Evolutionary conservation across 2,888 invertebrate genomes (phyloP).

Genomic region (Patella caerulea): DNA sequence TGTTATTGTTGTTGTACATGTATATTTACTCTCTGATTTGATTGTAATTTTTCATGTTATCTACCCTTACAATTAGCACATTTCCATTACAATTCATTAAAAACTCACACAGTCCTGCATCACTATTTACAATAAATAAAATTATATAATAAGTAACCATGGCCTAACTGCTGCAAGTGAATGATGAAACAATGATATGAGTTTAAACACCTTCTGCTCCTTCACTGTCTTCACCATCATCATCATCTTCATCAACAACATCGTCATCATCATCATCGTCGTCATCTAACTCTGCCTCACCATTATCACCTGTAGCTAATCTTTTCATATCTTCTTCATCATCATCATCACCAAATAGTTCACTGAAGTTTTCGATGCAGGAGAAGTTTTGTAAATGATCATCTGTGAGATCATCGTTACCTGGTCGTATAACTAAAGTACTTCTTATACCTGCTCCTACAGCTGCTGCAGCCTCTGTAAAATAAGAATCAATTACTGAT

Average conservation of each 20-base stretch:
- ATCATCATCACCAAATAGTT: conserved; percentile 61
- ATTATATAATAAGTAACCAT: background rate
- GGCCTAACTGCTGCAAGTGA: conserved; percentile 8
- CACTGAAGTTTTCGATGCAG: conserved; percentile 62
- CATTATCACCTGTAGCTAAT: conserved; percentile 46
- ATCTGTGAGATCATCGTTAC: conserved; percentile 81
- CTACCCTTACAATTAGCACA: too few species aligned
- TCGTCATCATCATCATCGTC: conserved; percentile 48
- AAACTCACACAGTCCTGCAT: too few species aligned
- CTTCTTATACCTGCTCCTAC: conserved; percentile 80
- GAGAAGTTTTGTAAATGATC: conserved; percentile 72
- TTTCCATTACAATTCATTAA: too few species aligned
- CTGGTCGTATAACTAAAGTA: conserved; percentile 83
- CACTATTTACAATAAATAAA: conserved; percentile 7
- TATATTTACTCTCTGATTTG: too few species aligned
- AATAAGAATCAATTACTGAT: conserved; percentile 25
- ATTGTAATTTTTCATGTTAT: too few species aligned
- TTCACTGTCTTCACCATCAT: conserved; percentile 48
- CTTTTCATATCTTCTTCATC: conserved; percentile 55
- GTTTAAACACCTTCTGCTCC: conserved; percentile 76
- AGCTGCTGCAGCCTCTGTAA: conserved; percentile 88
- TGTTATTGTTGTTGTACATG: too few species aligned
- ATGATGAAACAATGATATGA: conserved; percentile 33
- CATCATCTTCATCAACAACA: conserved; percentile 50
- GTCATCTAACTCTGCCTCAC: conserved; percentile 43